A percentile compares a stretch with the other conserved stretches of the same genome.
Evolutionary conservation across 2,888 invertebrate genomes (phyloP).

Genomic region (Myathropa florea): DNA sequence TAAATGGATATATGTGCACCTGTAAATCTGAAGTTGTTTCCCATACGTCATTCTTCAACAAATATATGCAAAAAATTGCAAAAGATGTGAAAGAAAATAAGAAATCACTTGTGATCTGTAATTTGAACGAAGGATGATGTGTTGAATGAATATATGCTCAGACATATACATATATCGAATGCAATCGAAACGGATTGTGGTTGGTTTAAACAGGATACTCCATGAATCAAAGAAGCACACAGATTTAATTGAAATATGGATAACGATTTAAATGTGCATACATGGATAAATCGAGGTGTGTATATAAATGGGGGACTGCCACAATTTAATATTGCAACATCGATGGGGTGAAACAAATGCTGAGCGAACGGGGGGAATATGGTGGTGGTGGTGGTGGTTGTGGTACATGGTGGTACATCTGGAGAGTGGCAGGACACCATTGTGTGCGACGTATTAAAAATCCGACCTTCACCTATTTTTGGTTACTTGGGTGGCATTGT

Average conservation of each 20-base stretch:
- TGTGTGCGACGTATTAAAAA: slow-evolving; percentile 66
- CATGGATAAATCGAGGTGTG: slow-evolving; percentile 70
- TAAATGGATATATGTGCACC: neutral
- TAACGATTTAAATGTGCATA: slow-evolving; percentile 67
- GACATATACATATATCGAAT: neutral
- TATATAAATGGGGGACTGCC: slow-evolving; percentile 38
- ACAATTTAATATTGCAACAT: slow-evolving; percentile 59
- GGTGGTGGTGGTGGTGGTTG: neutral
- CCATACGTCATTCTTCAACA: neutral
- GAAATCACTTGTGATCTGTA: slow-evolving; percentile 34
- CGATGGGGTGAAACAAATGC: neutral
- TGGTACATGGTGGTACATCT: slow-evolving; percentile 40
- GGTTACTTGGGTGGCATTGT: slow-evolving; percentile 63
- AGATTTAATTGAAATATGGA: slow-evolving; percentile 46
- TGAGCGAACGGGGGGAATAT: neutral
- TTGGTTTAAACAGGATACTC: slow-evolving; percentile 40
- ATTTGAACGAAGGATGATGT: slow-evolving; percentile 29
- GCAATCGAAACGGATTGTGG: neutral
- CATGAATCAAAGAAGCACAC: slow-evolving; percentile 56
- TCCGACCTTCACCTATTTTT: slow-evolving; percentile 77
- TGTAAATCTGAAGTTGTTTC: neutral
- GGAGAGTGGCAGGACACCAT: slow-evolving; percentile 61
- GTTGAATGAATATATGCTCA: slow-evolving; percentile 47
- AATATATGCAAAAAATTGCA: neutral
- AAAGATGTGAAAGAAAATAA: slow-evolving; percentile 39